Evolutionary conservation across 2,888 invertebrate species (phyloP).

Genomic region (Heteropelma amictum): DNA sequence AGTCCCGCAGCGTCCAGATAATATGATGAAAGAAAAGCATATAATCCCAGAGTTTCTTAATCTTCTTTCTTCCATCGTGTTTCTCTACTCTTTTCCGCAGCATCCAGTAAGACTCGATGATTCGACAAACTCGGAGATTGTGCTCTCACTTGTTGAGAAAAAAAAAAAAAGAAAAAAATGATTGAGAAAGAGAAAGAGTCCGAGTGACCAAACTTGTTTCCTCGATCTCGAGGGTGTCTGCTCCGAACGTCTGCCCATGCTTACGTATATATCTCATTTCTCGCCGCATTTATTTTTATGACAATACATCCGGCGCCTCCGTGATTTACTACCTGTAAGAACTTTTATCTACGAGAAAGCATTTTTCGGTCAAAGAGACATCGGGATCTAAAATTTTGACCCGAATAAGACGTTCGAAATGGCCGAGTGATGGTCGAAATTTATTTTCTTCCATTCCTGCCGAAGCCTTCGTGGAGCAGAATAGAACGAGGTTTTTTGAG

Average conservation of each 20-base stretch:
- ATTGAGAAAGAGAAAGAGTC: conserved; percentile 24
- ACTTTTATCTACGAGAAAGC: conserved; percentile 8
- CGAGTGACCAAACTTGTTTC: conserved; percentile 51
- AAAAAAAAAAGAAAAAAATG: neutral
- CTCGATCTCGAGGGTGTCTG: conserved; percentile 39
- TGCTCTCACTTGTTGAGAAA: neutral
- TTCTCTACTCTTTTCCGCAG: conserved; percentile 11
- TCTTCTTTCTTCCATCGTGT: conserved; percentile 27
- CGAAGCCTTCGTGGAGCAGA: neutral
- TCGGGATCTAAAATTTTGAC: neutral
- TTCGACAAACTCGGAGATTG: conserved; percentile 35
- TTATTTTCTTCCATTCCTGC: neutral
- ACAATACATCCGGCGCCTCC: conserved; percentile 43
- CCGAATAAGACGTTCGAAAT: neutral
- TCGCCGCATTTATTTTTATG: conserved; percentile 31
- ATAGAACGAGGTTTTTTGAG: neutral
- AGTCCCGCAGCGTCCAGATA: conserved; percentile 4
- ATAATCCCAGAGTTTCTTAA: conserved; percentile 33
- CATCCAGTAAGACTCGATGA: conserved; percentile 30
- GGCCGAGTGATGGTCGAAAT: neutral
- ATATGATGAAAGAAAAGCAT: conserved; percentile 39
- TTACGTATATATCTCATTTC: neutral
- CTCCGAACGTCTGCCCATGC: conserved; percentile 34
- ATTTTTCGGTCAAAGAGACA: neutral
- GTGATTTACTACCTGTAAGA: conserved; percentile 36